Conservation (phyloP, 2,113 vertebrate species). For the Sander vitreus region DNA sequence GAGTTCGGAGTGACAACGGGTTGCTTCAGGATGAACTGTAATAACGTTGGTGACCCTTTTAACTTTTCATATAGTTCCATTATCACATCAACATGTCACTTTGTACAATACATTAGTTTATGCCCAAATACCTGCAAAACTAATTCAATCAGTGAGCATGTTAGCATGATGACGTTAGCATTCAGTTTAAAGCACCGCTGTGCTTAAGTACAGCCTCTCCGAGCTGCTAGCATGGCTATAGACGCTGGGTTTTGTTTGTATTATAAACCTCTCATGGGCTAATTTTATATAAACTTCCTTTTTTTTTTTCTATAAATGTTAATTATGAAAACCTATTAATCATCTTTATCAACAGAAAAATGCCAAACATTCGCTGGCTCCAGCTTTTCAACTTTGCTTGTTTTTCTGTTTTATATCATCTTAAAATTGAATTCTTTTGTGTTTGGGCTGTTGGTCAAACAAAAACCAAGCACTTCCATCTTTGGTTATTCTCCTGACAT, state of each 20-base stretch:
- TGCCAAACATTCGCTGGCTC: not conserved
- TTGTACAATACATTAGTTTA: not conserved
- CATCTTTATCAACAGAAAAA: not conserved
- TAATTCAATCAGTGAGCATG: too few species aligned
- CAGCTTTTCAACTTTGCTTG: not conserved
- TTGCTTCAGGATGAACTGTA: not conserved
- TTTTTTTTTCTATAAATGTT: not conserved
- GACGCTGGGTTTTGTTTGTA: not conserved
- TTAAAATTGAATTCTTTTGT: not conserved
- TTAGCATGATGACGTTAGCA: too few species aligned
- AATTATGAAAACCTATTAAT: slow-evolving; percentile 7
- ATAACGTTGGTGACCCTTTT: not conserved
- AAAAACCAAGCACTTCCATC: not conserved
- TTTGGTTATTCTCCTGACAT: not conserved
- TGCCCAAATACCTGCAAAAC: not conserved
- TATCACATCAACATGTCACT: not conserved
- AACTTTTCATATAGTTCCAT: not conserved
- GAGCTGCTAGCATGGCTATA: too few species aligned
- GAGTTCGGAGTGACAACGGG: too few species aligned
- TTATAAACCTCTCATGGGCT: not conserved
- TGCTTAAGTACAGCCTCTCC: too few species aligned
- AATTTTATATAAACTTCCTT: not conserved
- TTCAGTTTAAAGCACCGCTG: too few species aligned
- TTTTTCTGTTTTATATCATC: not conserved
- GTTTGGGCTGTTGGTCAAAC: not conserved